These are phyloP conservation scores for Zosterops lateralis DNA, from an alignment of 2,113 vertebrate species.

Conservation along the genomic window DNA sequence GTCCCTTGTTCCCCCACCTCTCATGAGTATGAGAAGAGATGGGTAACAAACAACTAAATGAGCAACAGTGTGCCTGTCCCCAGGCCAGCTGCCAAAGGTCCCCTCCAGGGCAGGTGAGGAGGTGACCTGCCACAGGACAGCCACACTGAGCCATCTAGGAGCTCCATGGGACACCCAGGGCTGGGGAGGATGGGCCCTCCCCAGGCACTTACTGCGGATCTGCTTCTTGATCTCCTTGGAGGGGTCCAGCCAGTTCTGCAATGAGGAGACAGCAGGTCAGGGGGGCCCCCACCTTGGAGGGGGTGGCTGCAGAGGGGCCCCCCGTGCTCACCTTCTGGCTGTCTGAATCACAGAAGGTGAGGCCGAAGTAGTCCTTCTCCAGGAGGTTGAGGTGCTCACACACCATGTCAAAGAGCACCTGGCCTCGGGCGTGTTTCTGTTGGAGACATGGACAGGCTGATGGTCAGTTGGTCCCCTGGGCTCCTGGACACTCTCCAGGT, in stretches of 20 bases:
- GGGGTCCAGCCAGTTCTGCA: slow-evolving; percentile 94
- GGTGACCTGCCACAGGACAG: not conserved
- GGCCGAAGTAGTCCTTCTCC: slow-evolving; percentile 96
- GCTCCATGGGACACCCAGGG: rapidly evolving
- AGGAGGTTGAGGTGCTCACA: slow-evolving; percentile 95
- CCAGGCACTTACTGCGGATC: slow-evolving; percentile 89
- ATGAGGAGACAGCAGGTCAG: slow-evolving; percentile 47
- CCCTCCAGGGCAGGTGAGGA: not conserved
- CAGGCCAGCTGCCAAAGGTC: not conserved
- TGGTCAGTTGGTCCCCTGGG: not conserved
- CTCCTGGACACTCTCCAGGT: not conserved
- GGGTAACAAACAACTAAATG: not conserved
- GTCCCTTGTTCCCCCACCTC: rapidly evolving
- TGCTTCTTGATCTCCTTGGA: slow-evolving; percentile 99
- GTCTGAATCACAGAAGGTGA: slow-evolving; percentile 92
- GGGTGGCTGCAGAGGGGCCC: not conserved
- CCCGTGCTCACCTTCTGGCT: slow-evolving; percentile 89
- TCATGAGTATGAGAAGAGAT: not conserved
- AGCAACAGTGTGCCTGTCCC: not conserved
- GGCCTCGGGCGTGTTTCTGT: slow-evolving; percentile 93
- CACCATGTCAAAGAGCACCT: slow-evolving; percentile 89
- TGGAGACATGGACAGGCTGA: not conserved
- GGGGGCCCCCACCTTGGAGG: not conserved
- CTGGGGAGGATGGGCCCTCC: not conserved
- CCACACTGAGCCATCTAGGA: not conserved